phyloP scores from a whole-genome alignment of 2,888 invertebrate species.

The Meganola albula region DNA sequence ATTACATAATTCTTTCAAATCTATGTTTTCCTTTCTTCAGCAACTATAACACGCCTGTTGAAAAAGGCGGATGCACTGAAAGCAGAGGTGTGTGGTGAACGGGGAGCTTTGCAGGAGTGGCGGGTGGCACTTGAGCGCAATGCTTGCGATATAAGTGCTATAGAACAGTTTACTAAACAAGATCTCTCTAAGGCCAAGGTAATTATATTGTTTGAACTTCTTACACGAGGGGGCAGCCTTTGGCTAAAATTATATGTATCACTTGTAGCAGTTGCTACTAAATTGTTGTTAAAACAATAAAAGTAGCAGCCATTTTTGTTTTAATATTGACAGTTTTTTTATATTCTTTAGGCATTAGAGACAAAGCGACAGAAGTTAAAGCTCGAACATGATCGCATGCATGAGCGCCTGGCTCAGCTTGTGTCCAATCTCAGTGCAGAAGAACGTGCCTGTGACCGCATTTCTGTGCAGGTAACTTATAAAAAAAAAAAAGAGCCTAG shows the following conservation, averaged over 20 bases:
- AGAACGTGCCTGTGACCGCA: slow-evolving; percentile 68
- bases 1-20: slow-evolving; percentile 2
- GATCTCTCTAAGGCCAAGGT: slow-evolving; percentile 83
- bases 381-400: slow-evolving; percentile 64
- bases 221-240: no score
- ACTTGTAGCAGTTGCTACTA: no score
- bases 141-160: slow-evolving; percentile 82
- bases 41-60: slow-evolving; percentile 71
- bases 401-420: slow-evolving; percentile 60
- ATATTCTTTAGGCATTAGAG: slow-evolving; percentile 53
- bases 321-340: no score
- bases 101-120: slow-evolving; percentile 83
- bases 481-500: no score
- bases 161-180: slow-evolving; percentile 83
- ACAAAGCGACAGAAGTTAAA: slow-evolving; percentile 63
- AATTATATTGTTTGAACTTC: no score
- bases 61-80: slow-evolving; percentile 81
- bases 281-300: no score
- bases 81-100: slow-evolving; percentile 82
- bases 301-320: no score
- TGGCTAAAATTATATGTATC: no score
- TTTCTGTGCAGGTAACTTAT: slow-evolving; percentile 56
- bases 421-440: slow-evolving; percentile 67
- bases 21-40: slow-evolving; percentile 30
- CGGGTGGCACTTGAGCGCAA: slow-evolving; percentile 82